phyloP scores from a whole-genome alignment of 1,140 invertebrate species.

The Acromyrmex echinatior region DNA sequence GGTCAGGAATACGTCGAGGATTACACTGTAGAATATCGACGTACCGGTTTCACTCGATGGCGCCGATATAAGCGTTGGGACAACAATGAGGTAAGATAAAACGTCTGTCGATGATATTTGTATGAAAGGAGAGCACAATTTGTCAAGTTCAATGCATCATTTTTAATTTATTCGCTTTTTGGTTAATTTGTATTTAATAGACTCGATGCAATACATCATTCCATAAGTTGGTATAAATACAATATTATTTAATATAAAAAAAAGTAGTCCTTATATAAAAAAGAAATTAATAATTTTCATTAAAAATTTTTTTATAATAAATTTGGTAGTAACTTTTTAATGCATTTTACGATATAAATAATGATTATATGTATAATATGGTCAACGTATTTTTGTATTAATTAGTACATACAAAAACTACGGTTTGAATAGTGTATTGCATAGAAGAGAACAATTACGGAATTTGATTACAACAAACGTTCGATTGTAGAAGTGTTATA shows the following conservation, averaged over 20 bases:
- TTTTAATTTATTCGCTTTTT: neutral
- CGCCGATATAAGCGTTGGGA: conserved; percentile 89
- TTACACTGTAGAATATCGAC: conserved; percentile 92
- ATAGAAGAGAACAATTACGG: conserved; percentile 24
- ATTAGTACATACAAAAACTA: neutral
- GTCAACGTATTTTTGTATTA: conserved; percentile 6
- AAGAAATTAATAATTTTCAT: neutral
- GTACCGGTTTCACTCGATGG: conserved; percentile 89
- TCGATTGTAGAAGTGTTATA: conserved; percentile 32
- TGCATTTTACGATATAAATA: neutral
- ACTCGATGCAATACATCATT: neutral
- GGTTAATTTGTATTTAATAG: neutral
- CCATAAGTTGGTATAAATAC: neutral
- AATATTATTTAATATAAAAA: neutral
- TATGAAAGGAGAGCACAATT: conserved; percentile 9
- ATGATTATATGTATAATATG: neutral
- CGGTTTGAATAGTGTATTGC: neutral
- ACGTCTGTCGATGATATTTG: conserved; percentile 23
- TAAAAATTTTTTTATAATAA: neutral
- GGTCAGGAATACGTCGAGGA: conserved; percentile 93
- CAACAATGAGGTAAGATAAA: conserved; percentile 89
- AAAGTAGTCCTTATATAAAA: neutral
- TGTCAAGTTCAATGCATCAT: neutral
- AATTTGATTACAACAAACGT: conserved; percentile 42
- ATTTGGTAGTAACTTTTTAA: neutral